A percentile compares a stretch with the other conserved stretches of the same genome.
phyloP scores from a whole-genome alignment of 2,113 vertebrate species.

The Stigmatopora nigra region DNA sequence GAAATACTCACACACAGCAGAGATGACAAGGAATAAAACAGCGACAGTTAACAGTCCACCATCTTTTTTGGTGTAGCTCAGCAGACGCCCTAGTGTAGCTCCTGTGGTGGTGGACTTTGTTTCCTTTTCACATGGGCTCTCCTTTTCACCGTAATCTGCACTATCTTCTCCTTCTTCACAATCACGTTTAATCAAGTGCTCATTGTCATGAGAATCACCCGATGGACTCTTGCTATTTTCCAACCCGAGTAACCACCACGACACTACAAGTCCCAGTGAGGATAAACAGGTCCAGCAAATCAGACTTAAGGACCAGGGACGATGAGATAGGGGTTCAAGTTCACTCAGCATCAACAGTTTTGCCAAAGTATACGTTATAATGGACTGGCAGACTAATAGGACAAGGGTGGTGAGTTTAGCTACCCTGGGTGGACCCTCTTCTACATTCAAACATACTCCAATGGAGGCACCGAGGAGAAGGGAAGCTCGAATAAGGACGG shows the following conservation, averaged over 20 bases:
- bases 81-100: slow-evolving; percentile 81
- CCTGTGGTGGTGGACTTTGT: slow-evolving; percentile 56
- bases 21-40: slow-evolving; percentile 80
- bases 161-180: slow-evolving; percentile 26
- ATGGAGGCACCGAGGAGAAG: slow-evolving; percentile 79
- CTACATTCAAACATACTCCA: slow-evolving; percentile 77
- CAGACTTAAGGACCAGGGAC: slow-evolving; percentile 83
- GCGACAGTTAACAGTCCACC: slow-evolving; percentile 73
- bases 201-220: slow-evolving; percentile 36
- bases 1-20: slow-evolving; percentile 79
- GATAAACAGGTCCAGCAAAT: slow-evolving; percentile 83
- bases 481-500: slow-evolving; percentile 73
- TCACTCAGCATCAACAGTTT: slow-evolving; percentile 89
- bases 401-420: slow-evolving; percentile 56
- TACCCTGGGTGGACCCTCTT: slow-evolving; percentile 75
- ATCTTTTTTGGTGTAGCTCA: slow-evolving; percentile 83
- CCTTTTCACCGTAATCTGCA: background rate
- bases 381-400: slow-evolving; percentile 68
- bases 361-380: slow-evolving; percentile 76
- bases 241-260: slow-evolving; percentile 76
- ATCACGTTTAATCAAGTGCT: slow-evolving; percentile 44
- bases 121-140: background rate
- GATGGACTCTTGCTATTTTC: slow-evolving; percentile 8
- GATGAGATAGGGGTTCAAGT: slow-evolving; percentile 61
- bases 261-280: slow-evolving; percentile 57